phyloP scores from a whole-genome alignment of 2,113 vertebrate genomes.

The Uria lomvia region DNA sequence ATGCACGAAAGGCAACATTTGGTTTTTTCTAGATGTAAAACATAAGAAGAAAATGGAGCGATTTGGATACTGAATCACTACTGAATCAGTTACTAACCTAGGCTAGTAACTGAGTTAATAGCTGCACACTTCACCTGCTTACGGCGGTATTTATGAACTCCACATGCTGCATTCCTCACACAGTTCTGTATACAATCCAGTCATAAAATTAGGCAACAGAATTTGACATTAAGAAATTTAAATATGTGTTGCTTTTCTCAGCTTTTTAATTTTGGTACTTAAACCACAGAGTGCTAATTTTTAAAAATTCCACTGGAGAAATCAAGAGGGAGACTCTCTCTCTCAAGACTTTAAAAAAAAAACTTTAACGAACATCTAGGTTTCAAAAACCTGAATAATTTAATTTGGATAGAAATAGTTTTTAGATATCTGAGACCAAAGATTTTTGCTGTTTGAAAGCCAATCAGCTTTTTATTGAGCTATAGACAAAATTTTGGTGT shows the following conservation, averaged over 20 bases:
- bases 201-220: background rate
- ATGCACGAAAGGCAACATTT: background rate
- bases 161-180: background rate
- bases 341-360: background rate
- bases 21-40: background rate
- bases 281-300: background rate
- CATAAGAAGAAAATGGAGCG: background rate
- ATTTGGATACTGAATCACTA: background rate
- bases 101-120: background rate
- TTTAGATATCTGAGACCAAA: background rate
- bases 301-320: background rate
- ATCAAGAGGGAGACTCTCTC: background rate
- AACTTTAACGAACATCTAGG: background rate
- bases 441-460: background rate
- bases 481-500: background rate
- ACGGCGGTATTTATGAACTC: background rate
- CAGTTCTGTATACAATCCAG: background rate
- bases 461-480: background rate
- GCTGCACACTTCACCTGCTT: rapidly evolving
- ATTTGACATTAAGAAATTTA: background rate
- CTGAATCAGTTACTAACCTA: background rate
- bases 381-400: background rate
- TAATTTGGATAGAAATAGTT: background rate
- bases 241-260: background rate
- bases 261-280: background rate